Evolutionary conservation across 2,797 vertebrate species (phyloP).

Genomic region (Psittacula derbiana): DNA sequence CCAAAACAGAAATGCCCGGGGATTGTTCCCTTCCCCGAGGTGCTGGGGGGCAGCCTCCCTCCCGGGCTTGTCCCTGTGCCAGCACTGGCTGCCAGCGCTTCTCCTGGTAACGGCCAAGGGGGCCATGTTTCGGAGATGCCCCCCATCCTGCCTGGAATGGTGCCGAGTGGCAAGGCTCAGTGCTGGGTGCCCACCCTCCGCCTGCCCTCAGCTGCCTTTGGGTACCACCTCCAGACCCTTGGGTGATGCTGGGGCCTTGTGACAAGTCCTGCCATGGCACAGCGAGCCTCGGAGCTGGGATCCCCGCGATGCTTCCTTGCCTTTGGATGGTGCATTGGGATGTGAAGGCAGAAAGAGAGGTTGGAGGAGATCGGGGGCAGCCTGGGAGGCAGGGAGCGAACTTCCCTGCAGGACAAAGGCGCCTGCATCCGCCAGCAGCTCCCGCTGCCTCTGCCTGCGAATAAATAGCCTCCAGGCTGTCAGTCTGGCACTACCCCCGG

Average conservation of each 20-base stretch:
- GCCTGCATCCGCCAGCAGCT: slow-evolving; percentile 47
- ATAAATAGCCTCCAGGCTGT: slow-evolving; percentile 67
- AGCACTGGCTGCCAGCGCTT: slow-evolving; percentile 26
- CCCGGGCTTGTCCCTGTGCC: slow-evolving; percentile 25
- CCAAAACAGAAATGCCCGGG: slow-evolving; percentile 37
- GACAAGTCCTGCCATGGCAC: fast-evolving
- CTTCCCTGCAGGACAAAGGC: slow-evolving; percentile 50
- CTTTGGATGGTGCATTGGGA: fast-evolving
- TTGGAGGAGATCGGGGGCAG: background rate
- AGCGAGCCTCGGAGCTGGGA: fast-evolving
- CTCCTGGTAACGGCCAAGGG: background rate
- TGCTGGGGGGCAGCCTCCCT: slow-evolving; percentile 24
- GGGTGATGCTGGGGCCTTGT: background rate
- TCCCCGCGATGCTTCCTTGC: background rate
- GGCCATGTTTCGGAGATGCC: background rate
- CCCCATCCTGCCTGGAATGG: background rate
- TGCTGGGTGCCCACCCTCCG: background rate
- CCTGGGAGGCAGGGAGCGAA: background rate
- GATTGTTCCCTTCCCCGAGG: slow-evolving; percentile 26
- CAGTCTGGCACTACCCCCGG: slow-evolving; percentile 61
- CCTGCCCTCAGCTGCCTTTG: background rate
- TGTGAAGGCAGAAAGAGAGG: background rate
- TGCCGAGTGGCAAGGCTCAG: background rate
- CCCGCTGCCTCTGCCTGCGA: slow-evolving; percentile 59
- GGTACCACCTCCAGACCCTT: background rate